phyloP scores from a whole-genome alignment of 2,113 vertebrate species.

The Microcebus jonahi region DNA sequence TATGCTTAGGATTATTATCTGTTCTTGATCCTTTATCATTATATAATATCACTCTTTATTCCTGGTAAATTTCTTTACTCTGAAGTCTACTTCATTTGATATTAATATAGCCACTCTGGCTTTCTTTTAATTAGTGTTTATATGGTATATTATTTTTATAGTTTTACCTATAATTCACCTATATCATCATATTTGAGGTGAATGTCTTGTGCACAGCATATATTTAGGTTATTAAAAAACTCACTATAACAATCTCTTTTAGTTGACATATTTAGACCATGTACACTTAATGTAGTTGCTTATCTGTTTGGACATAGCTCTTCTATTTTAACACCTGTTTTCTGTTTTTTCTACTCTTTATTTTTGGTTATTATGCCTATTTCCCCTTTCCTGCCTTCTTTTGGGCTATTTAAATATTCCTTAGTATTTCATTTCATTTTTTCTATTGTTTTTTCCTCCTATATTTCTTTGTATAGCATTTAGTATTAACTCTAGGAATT shows the following conservation, averaged over 20 bases:
- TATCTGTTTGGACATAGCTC: neutral
- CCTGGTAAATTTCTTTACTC: neutral
- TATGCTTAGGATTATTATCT: neutral
- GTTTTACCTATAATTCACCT: constrained; percentile 1
- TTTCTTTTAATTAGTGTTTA: neutral
- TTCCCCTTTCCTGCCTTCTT: neutral
- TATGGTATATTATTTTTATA: neutral
- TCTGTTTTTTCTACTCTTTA: neutral
- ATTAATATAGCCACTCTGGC: neutral
- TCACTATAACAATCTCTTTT: neutral
- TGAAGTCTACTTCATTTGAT: neutral
- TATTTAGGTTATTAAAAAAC: neutral
- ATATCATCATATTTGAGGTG: neutral
- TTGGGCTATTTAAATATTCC: neutral
- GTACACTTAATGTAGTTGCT: neutral
- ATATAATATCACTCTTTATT: neutral
- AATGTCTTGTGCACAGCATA: neutral
- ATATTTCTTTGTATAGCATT: neutral
- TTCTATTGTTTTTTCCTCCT: neutral
- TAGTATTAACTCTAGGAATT: neutral
- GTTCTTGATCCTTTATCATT: constrained; percentile 10
- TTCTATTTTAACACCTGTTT: neutral
- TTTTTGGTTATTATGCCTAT: neutral
- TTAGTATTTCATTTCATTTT: neutral
- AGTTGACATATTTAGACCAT: neutral